phyloP scores from a whole-genome alignment of 2,888 invertebrate species.

The Cheilosia impressa region DNA sequence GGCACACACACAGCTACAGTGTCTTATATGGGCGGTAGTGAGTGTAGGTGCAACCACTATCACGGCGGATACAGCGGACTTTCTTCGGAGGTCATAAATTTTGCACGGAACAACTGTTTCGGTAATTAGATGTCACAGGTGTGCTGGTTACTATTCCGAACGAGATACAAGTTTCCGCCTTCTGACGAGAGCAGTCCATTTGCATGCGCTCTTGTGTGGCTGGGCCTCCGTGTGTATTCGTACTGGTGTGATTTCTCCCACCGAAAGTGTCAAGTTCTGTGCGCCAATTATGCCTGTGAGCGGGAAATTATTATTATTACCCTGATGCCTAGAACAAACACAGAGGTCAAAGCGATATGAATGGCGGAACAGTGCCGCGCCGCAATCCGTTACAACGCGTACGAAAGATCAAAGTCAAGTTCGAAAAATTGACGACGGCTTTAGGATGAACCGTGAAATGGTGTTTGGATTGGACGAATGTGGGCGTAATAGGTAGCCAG shows the following conservation, averaged over 20 bases:
- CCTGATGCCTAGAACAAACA: conserved; percentile 22
- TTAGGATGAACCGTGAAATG: conserved; percentile 44
- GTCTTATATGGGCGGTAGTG: background rate
- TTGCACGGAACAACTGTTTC: conserved; percentile 52
- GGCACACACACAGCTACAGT: background rate
- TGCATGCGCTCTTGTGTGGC: conserved; percentile 15
- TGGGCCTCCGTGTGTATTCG: no score
- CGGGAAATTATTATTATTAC: conserved; percentile 57
- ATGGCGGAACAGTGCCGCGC: conserved; percentile 1
- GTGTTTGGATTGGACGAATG: conserved; percentile 32
- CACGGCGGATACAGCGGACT: background rate
- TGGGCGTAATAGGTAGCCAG: conserved; percentile 56
- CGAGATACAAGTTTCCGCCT: conserved; percentile 18
- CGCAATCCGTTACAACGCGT: conserved; percentile 44
- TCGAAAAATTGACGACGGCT: conserved; percentile 40
- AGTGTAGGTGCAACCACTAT: conserved; percentile 26
- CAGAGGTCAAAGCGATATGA: conserved; percentile 42
- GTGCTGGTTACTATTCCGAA: background rate
- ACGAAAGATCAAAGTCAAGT: conserved; percentile 72
- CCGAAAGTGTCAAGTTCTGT: conserved; percentile 62
- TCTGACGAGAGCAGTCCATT: conserved; percentile 18
- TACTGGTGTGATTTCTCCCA: conserved; percentile 27
- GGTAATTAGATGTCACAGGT: conserved; percentile 53
- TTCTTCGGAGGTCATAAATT: conserved; percentile 49
- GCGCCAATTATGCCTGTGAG: conserved; percentile 34